Conservation (phyloP, 2,888 invertebrate genomes). For the Torymus texanus region DNA sequence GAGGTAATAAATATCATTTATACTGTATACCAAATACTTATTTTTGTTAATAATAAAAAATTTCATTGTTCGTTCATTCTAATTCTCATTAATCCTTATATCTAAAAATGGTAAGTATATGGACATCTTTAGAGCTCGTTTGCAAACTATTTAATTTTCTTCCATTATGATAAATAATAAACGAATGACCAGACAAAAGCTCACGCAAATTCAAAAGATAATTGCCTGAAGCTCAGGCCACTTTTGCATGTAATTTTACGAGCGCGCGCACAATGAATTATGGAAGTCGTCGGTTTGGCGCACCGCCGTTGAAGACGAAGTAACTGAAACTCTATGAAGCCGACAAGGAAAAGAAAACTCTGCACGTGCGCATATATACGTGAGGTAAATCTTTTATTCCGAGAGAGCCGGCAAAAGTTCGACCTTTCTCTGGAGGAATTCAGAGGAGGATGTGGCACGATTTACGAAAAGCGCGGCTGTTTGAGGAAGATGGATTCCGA, state of each 20-base stretch:
- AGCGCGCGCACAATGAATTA: slow-evolving; percentile 12
- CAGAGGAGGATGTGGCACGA: slow-evolving; percentile 10
- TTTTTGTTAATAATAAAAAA: too few relatives aligned
- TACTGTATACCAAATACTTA: too few relatives aligned
- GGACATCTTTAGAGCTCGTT: too few relatives aligned
- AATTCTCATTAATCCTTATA: too few relatives aligned
- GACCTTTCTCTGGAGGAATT: slow-evolving; percentile 41
- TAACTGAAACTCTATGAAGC: too few relatives aligned
- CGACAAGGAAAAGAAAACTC: background rate
- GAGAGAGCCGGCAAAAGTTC: slow-evolving; percentile 6
- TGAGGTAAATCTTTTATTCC: slow-evolving; percentile 27
- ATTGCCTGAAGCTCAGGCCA: background rate
- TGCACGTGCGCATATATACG: background rate
- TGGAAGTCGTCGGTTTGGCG: too few relatives aligned
- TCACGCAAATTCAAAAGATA: background rate
- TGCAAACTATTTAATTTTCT: too few relatives aligned
- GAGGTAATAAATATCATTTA: too few relatives aligned
- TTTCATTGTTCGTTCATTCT: too few relatives aligned
- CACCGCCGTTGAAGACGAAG: too few relatives aligned
- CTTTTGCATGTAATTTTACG: background rate
- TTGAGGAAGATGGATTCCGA: background rate
- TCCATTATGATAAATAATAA: background rate
- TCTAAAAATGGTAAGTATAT: too few relatives aligned
- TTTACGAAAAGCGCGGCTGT: slow-evolving; percentile 3
- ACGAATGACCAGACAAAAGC: background rate